Percentiles rank a stretch among this genome's conserved stretches.
These are phyloP conservation scores for Electrona antarctica DNA, from an alignment of 2,113 vertebrate genomes.

Conservation along the genomic window DNA sequence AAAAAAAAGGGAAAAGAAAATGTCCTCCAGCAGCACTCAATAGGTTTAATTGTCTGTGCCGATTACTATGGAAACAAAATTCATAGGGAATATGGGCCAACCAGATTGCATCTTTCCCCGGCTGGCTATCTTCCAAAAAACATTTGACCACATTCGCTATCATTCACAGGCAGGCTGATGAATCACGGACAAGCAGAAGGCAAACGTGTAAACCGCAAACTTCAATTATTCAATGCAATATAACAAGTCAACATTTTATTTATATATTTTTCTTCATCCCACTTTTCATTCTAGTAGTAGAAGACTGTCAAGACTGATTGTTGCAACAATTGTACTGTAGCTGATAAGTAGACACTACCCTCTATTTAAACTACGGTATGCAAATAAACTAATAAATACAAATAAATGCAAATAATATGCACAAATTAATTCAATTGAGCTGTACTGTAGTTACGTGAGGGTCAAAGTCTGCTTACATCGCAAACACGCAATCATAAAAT, in stretches of 20 bases:
- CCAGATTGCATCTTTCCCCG: slow-evolving; percentile 43
- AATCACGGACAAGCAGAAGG: slow-evolving; percentile 34
- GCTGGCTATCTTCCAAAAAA: slow-evolving; percentile 45
- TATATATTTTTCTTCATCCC: not conserved
- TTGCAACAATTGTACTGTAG: too few species aligned
- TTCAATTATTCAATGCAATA: slow-evolving; percentile 7
- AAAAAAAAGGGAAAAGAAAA: not conserved
- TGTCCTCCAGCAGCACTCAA: slow-evolving; percentile 41
- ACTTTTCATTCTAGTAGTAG: slow-evolving; percentile 1
- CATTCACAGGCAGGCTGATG: slow-evolving; percentile 42
- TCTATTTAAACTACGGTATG: too few species aligned
- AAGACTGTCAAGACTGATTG: too few species aligned
- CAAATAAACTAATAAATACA: too few species aligned
- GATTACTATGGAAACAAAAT: slow-evolving; percentile 69
- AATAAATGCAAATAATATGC: too few species aligned
- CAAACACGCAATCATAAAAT: too few species aligned
- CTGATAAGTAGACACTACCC: too few species aligned
- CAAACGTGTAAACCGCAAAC: not conserved
- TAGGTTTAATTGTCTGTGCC: slow-evolving; percentile 39
- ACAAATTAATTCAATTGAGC: too few species aligned
- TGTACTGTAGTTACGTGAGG: too few species aligned
- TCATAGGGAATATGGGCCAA: slow-evolving; percentile 47
- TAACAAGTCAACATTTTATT: slow-evolving; percentile 17
- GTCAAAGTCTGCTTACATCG: too few species aligned
- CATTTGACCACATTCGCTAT: slow-evolving; percentile 47